Base-by-base conservation (phyloP, 2,888 invertebrate species). In the Aplocera efformata region DNA sequence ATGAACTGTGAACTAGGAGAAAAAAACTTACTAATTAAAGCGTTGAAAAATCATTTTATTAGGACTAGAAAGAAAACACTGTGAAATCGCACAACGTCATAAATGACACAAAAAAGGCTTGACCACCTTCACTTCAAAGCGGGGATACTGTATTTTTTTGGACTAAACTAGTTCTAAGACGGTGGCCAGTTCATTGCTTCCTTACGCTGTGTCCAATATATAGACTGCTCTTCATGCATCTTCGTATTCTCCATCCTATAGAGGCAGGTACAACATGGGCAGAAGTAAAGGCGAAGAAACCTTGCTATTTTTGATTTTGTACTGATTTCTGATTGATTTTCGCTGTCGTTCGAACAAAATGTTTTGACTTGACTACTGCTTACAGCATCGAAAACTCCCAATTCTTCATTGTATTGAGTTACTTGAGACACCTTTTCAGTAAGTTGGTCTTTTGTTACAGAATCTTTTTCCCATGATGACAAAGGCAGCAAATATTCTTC, bases 401-500 rank as follows among this genome's bases (percentile, higher is more conserved):
- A 41, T 1, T 54, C 49, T 3, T 43, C 38, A 20, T 43, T 43
- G 9, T 42, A 50, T 25, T 44, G 45, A 3, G 36, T 34, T 34
- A 17, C 17, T 30, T 59, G 24, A 7, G 40, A 34, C 11, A 41
- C 45, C 11, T 62, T 55, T 21, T 63, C 56, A 2, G 47, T 45
- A n/a, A 52, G 45, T 6, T 45, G 26, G 1, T 58, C 52, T 52
- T 66, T 71, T 9, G 27, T 53, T 10, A 62, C 60, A 10, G 45
- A 29, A 7, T 61, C 61, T 48, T 63, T 79, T 50, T 90, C 90
- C 91, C 91, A 91, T 7, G 91, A 91, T 6, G 89, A 86, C 13
- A 91, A 53, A 0, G 91, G 90, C 10, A 91, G 67, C 26, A 91
- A 66, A 58, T 86, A 89, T 58, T 90, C 90, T 41, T 84, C 79